Conservation (phyloP, 2,888 invertebrate species). For the Kryphioiulus occultus region DNA sequence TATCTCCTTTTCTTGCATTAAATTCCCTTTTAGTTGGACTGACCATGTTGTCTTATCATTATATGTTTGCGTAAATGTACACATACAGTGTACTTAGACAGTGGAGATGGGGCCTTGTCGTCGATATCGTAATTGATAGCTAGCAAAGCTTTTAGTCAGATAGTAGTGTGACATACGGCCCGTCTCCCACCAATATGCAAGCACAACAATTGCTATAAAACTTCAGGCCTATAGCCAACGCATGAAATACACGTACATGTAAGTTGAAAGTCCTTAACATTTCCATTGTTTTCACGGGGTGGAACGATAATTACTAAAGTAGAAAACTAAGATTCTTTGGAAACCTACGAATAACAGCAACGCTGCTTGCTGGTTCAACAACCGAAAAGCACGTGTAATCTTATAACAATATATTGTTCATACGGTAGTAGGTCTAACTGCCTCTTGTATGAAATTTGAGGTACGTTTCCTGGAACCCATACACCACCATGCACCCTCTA, state of each 20-base stretch:
- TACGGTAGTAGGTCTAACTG: not conserved
- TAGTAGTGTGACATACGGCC: not conserved
- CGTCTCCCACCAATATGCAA: not conserved
- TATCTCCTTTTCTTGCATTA: not conserved
- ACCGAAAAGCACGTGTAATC: not conserved
- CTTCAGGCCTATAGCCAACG: not conserved
- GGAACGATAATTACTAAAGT: not conserved
- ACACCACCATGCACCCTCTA: not conserved
- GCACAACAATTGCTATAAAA: not conserved
- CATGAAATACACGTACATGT: no score
- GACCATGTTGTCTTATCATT: not conserved
- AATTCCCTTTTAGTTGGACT: not conserved
- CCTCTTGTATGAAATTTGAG: not conserved
- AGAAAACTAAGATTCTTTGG: not conserved
- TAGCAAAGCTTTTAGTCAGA: not conserved
- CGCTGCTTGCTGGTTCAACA: not conserved
- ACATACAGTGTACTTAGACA: not conserved
- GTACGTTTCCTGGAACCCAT: not conserved
- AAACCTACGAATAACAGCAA: not conserved
- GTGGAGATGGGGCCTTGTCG: not conserved
- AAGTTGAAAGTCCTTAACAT: not conserved
- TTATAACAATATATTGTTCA: not conserved
- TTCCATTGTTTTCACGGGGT: not conserved
- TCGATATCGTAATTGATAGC: not conserved
- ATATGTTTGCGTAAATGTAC: not conserved